A percentile compares a stretch with the other conserved stretches of the same genome.
phyloP scores from a whole-genome alignment of 2,113 vertebrate genomes.

The Mus musculus region DNA sequence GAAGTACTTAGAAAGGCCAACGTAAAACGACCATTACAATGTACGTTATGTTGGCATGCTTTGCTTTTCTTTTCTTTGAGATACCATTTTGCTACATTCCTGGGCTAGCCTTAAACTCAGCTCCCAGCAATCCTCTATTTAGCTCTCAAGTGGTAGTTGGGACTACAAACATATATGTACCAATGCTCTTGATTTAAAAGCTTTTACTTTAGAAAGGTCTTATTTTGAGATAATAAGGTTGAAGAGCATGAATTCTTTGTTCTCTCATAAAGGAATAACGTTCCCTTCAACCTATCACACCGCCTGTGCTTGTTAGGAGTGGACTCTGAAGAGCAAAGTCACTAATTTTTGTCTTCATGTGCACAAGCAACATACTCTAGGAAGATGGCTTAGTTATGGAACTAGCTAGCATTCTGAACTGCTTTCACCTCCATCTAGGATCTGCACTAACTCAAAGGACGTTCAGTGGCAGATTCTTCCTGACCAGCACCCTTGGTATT shows the following conservation, averaged over 20 bases:
- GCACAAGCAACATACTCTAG: background rate
- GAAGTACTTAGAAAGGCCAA: background rate
- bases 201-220: constrained; percentile 3
- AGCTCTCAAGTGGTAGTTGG: background rate
- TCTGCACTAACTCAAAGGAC: background rate
- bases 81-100: background rate
- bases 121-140: background rate
- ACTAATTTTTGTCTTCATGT: background rate
- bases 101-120: background rate
- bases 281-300: background rate
- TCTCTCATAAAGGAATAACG: background rate
- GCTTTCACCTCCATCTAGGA: background rate
- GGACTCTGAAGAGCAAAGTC: background rate
- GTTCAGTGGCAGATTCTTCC: background rate
- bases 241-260: background rate
- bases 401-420: constrained; percentile 28
- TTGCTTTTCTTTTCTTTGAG: background rate
- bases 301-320: background rate
- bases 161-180: background rate
- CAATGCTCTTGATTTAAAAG: background rate
- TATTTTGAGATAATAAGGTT: background rate
- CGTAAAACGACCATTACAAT: background rate
- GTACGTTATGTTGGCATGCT: background rate
- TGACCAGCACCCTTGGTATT: background rate
- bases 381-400: background rate